phyloP scores from a whole-genome alignment of 2,888 invertebrate genomes.

The Pteria penguin region DNA sequence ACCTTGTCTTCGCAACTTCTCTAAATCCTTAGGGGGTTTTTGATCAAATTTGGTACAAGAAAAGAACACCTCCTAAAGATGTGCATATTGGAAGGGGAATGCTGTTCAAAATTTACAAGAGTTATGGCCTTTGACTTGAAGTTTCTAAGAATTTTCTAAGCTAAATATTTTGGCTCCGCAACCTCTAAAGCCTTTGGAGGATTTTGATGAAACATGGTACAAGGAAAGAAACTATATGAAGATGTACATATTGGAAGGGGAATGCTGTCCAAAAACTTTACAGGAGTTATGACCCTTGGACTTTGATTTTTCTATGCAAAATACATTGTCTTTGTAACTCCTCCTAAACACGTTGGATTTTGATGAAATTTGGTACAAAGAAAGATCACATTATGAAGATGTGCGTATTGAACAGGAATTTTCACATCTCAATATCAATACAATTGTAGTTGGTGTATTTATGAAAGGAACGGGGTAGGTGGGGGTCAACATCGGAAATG shows the following conservation, averaged over 20 bases:
- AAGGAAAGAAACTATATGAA: not conserved
- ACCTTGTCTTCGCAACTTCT: too few species aligned
- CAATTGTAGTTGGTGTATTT: too few species aligned
- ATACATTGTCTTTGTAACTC: not conserved
- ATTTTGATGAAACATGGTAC: not conserved
- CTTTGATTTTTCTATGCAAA: not conserved
- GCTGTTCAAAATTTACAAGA: too few species aligned
- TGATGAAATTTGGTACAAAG: not conserved
- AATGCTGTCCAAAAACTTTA: not conserved
- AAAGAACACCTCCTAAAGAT: too few species aligned
- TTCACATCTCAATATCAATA: too few species aligned
- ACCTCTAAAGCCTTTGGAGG: not conserved
- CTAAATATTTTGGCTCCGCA: not conserved
- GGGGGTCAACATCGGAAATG: too few species aligned
- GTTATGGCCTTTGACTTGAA: too few species aligned
- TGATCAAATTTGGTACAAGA: too few species aligned
- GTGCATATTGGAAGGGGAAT: too few species aligned
- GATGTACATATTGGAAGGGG: not conserved
- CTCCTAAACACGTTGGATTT: not conserved
- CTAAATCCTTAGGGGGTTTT: too few species aligned
- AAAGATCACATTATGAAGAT: not conserved
- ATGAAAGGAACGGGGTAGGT: too few species aligned
- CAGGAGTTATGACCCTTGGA: not conserved
- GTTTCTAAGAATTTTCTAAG: too few species aligned
- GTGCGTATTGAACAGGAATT: not conserved